These are phyloP conservation scores for Drosophila ustulata DNA, from an alignment of 2,888 invertebrate species.

Conservation along the genomic window DNA sequence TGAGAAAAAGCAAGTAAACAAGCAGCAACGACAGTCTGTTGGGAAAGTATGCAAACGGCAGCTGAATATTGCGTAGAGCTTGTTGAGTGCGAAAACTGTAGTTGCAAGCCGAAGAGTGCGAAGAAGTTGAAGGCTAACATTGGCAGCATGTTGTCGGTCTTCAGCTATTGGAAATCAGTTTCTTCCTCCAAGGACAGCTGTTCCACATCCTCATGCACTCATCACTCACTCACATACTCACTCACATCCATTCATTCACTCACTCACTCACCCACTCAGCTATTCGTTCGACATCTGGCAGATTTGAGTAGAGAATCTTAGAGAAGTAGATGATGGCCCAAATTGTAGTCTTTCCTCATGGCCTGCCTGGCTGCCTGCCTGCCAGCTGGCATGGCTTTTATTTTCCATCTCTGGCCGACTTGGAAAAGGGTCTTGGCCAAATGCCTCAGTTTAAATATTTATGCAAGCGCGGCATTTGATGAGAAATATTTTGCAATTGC, in stretches of 20 bases:
- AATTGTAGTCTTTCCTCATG: conserved; percentile 32
- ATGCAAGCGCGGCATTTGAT: conserved; percentile 61
- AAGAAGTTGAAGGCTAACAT: conserved; percentile 24
- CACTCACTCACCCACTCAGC: conserved; percentile 21
- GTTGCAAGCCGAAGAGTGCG: conserved; percentile 8
- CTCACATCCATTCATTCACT: conserved; percentile 35
- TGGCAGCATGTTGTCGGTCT: conserved; percentile 36
- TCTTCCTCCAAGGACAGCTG: conserved; percentile 61
- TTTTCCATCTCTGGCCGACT: conserved; percentile 35
- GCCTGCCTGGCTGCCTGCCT: conserved; percentile 42
- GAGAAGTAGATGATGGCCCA: conserved; percentile 39
- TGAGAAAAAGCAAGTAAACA: conserved; percentile 49
- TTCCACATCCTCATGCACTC: conserved; percentile 36
- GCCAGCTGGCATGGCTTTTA: conserved; percentile 63
- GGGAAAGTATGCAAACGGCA: conserved; percentile 43
- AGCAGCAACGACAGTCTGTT: conserved; percentile 52
- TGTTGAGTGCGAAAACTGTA: background rate
- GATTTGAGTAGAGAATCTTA: conserved; percentile 22
- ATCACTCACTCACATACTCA: conserved; percentile 40
- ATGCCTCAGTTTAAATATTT: conserved; percentile 69
- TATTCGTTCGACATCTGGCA: conserved; percentile 42
- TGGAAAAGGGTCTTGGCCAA: conserved; percentile 23
- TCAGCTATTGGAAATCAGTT: conserved; percentile 68
- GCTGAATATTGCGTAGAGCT: conserved; percentile 5
- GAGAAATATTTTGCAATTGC: conserved; percentile 62